phyloP scores from a whole-genome alignment of 2,888 invertebrate genomes.

The Drosophila demipolita region DNA sequence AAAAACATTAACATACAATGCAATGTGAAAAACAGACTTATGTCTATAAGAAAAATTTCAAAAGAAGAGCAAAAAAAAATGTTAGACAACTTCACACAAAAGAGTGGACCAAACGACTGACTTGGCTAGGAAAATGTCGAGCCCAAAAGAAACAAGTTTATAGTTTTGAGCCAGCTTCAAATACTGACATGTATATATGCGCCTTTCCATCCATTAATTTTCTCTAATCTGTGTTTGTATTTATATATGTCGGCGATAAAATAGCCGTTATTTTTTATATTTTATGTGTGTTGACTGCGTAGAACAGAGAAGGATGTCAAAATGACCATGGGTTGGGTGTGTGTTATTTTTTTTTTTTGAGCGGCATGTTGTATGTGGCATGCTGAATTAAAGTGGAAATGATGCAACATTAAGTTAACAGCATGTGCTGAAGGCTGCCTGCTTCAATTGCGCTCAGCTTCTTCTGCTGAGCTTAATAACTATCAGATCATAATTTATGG shows the following conservation, averaged over 20 bases:
- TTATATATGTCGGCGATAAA: slow-evolving; percentile 47
- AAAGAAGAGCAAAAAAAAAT: slow-evolving; percentile 37
- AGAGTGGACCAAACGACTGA: slow-evolving; percentile 47
- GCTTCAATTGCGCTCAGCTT: slow-evolving; percentile 8
- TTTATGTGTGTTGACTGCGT: slow-evolving; percentile 24
- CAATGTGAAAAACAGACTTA: slow-evolving; percentile 31
- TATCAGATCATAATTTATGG: slow-evolving; percentile 70
- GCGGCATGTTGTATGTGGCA: slow-evolving; percentile 6
- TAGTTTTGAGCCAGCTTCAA: slow-evolving; percentile 42
- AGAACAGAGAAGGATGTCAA: slow-evolving; percentile 26
- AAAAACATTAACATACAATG: slow-evolving; percentile 66
- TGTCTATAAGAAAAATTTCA: slow-evolving; percentile 36
- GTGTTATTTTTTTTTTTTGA: background rate
- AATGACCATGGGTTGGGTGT: slow-evolving; percentile 29
- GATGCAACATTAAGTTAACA: slow-evolving; percentile 55
- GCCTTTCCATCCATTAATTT: slow-evolving; percentile 36
- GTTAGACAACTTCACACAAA: slow-evolving; percentile 42
- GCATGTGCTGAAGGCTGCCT: slow-evolving; percentile 28
- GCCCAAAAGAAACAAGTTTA: slow-evolving; percentile 63
- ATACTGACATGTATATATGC: background rate
- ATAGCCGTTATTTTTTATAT: slow-evolving; percentile 39
- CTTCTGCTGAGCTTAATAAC: slow-evolving; percentile 57
- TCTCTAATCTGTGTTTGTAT: slow-evolving; percentile 7
- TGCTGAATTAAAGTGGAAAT: slow-evolving; percentile 36
- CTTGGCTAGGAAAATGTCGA: slow-evolving; percentile 48